Conservation (phyloP, 2,888 invertebrate genomes). For the Galeruca laticollis region DNA sequence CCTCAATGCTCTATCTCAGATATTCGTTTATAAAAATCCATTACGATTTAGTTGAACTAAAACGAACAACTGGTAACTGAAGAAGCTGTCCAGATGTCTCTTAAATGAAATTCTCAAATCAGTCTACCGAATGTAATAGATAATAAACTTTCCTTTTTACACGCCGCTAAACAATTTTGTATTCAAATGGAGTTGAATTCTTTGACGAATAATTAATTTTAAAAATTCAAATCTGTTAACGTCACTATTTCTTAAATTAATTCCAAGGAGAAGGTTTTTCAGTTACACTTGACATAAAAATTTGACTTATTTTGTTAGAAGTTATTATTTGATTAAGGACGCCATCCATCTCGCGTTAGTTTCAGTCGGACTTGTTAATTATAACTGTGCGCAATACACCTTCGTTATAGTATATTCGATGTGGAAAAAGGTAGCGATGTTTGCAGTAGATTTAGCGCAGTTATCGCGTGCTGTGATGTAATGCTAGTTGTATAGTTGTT, state of each 20-base stretch:
- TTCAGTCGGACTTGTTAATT: slow-evolving; percentile 16
- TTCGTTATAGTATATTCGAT: slow-evolving; percentile 47
- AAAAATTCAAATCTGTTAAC: slow-evolving; percentile 20
- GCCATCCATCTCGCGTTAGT: too few relatives aligned
- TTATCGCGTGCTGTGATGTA: slow-evolving; percentile 40
- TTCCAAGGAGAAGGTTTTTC: not conserved
- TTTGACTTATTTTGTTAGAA: too few relatives aligned
- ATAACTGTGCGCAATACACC: slow-evolving; percentile 41
- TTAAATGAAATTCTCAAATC: slow-evolving; percentile 9
- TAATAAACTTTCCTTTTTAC: slow-evolving; percentile 19
- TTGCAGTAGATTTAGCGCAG: slow-evolving; percentile 54
- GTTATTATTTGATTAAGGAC: too few relatives aligned
- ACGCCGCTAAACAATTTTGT: slow-evolving; percentile 16
- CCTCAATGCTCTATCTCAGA: too few relatives aligned
- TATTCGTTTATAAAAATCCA: not conserved
- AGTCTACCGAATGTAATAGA: not conserved
- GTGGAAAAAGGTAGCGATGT: slow-evolving; percentile 52
- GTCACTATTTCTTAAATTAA: slow-evolving; percentile 17
- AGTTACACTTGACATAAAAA: too few relatives aligned
- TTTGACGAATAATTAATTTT: slow-evolving; percentile 34
- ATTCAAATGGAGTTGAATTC: slow-evolving; percentile 21
- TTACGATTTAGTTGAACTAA: not conserved
- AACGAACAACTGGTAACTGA: not conserved
- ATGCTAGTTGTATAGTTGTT: slow-evolving; percentile 48
- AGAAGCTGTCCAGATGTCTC: slow-evolving; percentile 5